These are phyloP conservation scores for Dicycla oo DNA, from an alignment of 2,888 invertebrate species.

Conservation along the genomic window DNA sequence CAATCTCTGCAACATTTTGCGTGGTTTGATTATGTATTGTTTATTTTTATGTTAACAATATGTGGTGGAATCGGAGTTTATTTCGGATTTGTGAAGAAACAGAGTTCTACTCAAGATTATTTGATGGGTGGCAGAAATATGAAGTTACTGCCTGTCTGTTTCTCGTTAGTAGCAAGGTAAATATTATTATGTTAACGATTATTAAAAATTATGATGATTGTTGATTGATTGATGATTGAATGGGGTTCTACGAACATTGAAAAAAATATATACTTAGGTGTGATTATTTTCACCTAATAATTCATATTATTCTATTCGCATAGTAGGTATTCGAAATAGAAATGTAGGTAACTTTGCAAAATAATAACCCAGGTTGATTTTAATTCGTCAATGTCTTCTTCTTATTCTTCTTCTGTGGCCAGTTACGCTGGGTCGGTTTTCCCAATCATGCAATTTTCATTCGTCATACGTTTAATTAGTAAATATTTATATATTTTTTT, in stretches of 20 bases:
- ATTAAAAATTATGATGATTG: too few relatives aligned
- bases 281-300: neutral
- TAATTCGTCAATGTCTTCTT: neutral
- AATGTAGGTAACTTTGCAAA: neutral
- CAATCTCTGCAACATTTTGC: constrained; percentile 86
- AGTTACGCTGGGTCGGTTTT: too few relatives aligned
- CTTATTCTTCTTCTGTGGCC: too few relatives aligned
- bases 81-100: constrained; percentile 93
- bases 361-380: neutral
- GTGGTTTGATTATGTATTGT: constrained; percentile 92
- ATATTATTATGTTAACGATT: constrained; percentile 22
- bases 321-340: neutral
- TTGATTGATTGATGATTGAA: too few relatives aligned
- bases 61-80: constrained; percentile 95
- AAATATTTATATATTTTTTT: too few relatives aligned
- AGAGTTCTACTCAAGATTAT: constrained; percentile 92
- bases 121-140: constrained; percentile 95
- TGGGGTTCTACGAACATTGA: neutral
- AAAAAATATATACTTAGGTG: neutral
- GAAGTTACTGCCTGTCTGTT: constrained; percentile 94
- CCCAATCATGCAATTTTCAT: too few relatives aligned
- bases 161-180: constrained; percentile 95
- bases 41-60: constrained; percentile 92
- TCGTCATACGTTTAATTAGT: too few relatives aligned
- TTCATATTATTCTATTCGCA: neutral